These are phyloP conservation scores for Bovichtus diacanthus DNA, from an alignment of 2,797 vertebrate species.

Conservation along the genomic window DNA sequence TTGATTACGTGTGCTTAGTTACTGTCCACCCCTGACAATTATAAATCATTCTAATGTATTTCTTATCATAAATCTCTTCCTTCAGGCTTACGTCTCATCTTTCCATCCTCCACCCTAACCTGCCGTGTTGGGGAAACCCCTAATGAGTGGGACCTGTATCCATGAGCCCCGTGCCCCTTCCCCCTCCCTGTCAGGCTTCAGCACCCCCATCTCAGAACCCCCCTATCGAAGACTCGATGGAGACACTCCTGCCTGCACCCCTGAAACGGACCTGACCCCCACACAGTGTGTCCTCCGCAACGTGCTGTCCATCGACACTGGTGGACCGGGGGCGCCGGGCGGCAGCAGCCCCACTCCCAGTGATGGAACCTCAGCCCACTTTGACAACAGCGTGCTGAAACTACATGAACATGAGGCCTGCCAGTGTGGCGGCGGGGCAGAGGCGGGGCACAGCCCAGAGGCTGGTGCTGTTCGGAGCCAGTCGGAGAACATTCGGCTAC, in stretches of 20 bases:
- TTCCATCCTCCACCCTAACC: constrained; percentile 71
- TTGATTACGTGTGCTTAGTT: too few relatives aligned
- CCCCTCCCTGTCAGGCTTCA: constrained; percentile 93
- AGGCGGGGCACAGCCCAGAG: constrained; percentile 79
- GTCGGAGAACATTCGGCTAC: constrained; percentile 86
- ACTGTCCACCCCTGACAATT: too few relatives aligned
- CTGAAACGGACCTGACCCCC: constrained; percentile 93
- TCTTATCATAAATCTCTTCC: constrained; percentile 28
- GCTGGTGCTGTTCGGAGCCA: constrained; percentile 83
- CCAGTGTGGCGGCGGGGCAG: constrained; percentile 79
- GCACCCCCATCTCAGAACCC: constrained; percentile 89
- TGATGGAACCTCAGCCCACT: constrained; percentile 85
- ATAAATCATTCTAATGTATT: constrained; percentile 15
- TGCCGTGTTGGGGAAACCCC: constrained; percentile 80
- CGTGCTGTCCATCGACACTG: constrained; percentile 90
- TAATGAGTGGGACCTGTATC: constrained; percentile 92
- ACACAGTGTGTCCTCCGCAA: constrained; percentile 95
- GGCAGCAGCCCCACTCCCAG: constrained; percentile 87
- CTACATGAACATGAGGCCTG: constrained; percentile 89
- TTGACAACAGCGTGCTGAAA: constrained; percentile 90
- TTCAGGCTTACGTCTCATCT: constrained; percentile 67
- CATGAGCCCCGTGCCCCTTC: constrained; percentile 94
- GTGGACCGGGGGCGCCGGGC: constrained; percentile 74
- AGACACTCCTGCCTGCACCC: constrained; percentile 92
- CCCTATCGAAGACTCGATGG: constrained; percentile 90